Percentiles rank a stretch among this genome's conserved stretches.
These are phyloP conservation scores for Pipra filicauda DNA, from an alignment of 2,113 vertebrate genomes.

Conservation along the genomic window DNA sequence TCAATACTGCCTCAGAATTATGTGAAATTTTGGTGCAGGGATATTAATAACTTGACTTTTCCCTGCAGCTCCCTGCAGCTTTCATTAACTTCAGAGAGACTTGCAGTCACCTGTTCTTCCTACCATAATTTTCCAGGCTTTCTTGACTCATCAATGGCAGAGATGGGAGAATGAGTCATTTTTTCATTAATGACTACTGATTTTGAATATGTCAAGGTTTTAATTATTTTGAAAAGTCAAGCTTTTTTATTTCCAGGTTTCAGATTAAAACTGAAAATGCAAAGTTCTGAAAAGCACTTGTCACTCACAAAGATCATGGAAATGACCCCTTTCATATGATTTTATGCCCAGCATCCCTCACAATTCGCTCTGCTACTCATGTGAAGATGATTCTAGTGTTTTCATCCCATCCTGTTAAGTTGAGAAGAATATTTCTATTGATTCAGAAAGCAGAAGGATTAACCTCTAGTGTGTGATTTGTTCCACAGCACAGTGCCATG, in stretches of 20 bases:
- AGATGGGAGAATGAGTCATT: not conserved
- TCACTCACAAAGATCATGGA: not conserved
- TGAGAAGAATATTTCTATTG: constrained; percentile 26
- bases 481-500: not conserved
- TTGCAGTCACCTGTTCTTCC: not conserved
- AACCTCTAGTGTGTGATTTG: not conserved
- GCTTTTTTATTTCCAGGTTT: not conserved
- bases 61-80: not conserved
- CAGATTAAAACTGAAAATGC: not conserved
- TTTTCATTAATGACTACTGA: not conserved
- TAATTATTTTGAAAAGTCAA: not conserved
- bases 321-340: not conserved
- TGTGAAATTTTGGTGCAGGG: not conserved
- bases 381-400: not conserved
- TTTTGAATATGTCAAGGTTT: not conserved
- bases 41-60: not conserved
- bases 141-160: not conserved
- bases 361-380: not conserved
- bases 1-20: not conserved
- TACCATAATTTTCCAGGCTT: not conserved
- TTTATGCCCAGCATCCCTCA: not conserved
- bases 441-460: constrained; percentile 16
- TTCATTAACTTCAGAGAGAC: not conserved
- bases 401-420: not conserved
- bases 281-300: not conserved